Evolutionary conservation across 2,888 invertebrate genomes (phyloP).

Genomic region (Agelastica alni): DNA sequence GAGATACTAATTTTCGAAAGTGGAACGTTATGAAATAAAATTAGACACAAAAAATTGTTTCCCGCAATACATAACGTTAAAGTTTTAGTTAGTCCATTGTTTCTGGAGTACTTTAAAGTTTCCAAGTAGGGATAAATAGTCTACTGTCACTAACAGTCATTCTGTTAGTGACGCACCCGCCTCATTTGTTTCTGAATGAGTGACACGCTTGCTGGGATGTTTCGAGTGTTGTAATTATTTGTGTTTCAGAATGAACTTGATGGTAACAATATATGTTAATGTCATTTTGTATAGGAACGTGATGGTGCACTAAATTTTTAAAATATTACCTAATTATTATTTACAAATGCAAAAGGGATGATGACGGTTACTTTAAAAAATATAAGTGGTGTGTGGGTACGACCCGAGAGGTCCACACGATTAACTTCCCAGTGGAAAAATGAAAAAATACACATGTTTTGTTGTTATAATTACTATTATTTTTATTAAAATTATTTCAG

Average conservation of each 20-base stretch:
- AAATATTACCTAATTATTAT: no score
- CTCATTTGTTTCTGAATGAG: slow-evolving; percentile 40
- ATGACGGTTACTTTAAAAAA: no score
- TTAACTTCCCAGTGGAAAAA: no score
- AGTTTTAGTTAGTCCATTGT: slow-evolving; percentile 34
- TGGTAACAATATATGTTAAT: slow-evolving; percentile 21
- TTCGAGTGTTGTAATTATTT: slow-evolving; percentile 29
- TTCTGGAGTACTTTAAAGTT: slow-evolving; percentile 37
- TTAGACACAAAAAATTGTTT: slow-evolving; percentile 20
- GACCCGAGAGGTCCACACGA: no score
- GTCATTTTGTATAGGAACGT: slow-evolving; percentile 9
- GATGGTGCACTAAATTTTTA: slow-evolving; percentile 2
- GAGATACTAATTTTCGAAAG: neutral
- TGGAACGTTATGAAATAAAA: slow-evolving; percentile 1
- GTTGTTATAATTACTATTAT: no score
- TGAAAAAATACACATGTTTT: no score
- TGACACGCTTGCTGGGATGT: slow-evolving; percentile 31
- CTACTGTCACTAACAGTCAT: slow-evolving; percentile 38
- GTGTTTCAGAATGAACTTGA: slow-evolving; percentile 25
- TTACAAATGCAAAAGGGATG: no score
- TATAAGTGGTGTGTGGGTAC: no score
- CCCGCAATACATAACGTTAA: slow-evolving; percentile 32
- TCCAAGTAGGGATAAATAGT: slow-evolving; percentile 43
- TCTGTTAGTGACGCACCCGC: slow-evolving; percentile 37
- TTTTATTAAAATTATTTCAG: no score